A percentile compares a stretch with the other conserved stretches of the same genome.
These are phyloP conservation scores for Ectemnius lituratus DNA, from an alignment of 2,888 invertebrate genomes.

Conservation along the genomic window DNA sequence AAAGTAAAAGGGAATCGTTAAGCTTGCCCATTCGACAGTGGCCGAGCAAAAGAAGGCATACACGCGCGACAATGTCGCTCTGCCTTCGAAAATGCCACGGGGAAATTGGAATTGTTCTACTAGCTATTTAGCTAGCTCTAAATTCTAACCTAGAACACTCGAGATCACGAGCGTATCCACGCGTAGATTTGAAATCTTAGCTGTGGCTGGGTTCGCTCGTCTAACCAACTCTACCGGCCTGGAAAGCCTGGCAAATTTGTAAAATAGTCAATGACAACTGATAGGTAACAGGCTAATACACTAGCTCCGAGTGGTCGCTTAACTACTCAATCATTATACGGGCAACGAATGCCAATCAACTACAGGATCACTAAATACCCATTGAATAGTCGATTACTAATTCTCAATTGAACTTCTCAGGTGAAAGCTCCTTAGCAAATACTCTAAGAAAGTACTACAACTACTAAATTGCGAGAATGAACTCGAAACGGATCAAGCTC, in stretches of 20 bases:
- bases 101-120: constrained; percentile 44
- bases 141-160: background rate
- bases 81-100: constrained; percentile 15
- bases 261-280: no score
- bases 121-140: constrained; percentile 24
- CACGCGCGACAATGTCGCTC: background rate
- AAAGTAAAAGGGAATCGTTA: constrained; percentile 39
- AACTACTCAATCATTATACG: no score
- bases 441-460: background rate
- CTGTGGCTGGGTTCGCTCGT: no score
- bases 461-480: background rate
- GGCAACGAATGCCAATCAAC: no score
- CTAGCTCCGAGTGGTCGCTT: no score
- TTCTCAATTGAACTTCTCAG: background rate
- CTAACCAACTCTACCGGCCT: no score
- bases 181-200: no score
- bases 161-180: no score
- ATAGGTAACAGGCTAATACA: no score
- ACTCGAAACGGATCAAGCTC: background rate
- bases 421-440: background rate
- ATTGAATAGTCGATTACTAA: background rate
- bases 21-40: constrained; percentile 8
- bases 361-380: no score
- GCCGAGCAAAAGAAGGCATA: background rate
- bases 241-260: no score